phyloP scores from a whole-genome alignment of 2,797 vertebrate genomes.

The Eulemur rubriventer region DNA sequence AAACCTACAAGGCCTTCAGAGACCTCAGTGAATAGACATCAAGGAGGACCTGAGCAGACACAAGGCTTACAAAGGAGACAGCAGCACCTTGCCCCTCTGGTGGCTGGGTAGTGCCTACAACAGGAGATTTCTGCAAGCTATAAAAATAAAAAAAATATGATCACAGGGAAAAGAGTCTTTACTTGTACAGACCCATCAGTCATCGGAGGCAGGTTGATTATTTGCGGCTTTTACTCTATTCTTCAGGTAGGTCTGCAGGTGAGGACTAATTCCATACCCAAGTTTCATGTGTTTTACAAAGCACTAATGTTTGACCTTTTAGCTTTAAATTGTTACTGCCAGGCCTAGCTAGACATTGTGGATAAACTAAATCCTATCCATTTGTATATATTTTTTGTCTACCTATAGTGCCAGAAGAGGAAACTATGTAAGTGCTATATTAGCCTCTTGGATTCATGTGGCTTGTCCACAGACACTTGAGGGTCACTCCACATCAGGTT shows the following conservation, averaged over 20 bases:
- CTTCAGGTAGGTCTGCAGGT: background rate
- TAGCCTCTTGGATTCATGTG: background rate
- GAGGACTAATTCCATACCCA: background rate
- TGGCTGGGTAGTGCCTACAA: background rate
- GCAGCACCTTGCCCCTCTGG: background rate
- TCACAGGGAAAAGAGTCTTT: background rate
- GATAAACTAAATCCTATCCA: background rate
- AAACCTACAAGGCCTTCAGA: background rate
- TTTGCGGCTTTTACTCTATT: background rate
- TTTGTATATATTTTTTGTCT: background rate
- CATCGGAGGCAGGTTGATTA: background rate
- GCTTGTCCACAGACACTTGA: background rate
- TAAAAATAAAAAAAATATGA: background rate
- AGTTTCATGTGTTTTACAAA: background rate
- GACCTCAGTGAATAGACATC: background rate
- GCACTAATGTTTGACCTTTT: background rate
- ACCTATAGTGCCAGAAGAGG: background rate
- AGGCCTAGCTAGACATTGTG: background rate
- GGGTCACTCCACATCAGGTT: background rate
- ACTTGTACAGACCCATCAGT: background rate
- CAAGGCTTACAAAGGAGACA: background rate
- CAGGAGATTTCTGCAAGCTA: background rate
- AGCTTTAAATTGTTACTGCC: background rate
- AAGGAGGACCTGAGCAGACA: background rate
- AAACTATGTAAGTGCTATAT: background rate